Percentiles rank a stretch among this genome's conserved stretches.
Evolutionary conservation across 2,113 vertebrate species (phyloP).

Genomic region (Epinephelus fuscoguttatus): DNA sequence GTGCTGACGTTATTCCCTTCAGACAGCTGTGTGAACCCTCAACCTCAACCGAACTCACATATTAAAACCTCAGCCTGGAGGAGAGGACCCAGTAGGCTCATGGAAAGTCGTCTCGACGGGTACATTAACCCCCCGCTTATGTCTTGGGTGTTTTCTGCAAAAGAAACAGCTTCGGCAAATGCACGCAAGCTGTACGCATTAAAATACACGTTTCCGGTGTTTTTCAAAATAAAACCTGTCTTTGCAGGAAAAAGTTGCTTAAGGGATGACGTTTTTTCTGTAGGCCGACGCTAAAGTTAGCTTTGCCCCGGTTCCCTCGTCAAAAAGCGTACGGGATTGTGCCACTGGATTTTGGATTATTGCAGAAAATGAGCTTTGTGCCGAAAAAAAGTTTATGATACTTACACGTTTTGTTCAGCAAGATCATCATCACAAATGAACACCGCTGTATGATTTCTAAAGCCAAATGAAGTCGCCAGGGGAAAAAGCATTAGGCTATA

Average conservation of each 20-base stretch:
- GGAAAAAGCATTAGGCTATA: no score
- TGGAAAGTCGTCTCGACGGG: neutral
- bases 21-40: neutral
- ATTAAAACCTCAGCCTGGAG: neutral
- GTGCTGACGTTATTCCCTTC: slow-evolving; percentile 3
- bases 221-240: slow-evolving; percentile 36
- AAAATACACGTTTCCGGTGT: neutral
- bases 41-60: neutral
- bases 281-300: no score
- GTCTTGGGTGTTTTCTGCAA: slow-evolving; percentile 50
- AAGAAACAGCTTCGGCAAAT: slow-evolving; percentile 6
- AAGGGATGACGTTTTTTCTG: neutral
- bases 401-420: no score
- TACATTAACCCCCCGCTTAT: neutral
- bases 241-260: no score
- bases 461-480: no score
- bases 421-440: no score
- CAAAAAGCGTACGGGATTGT: no score
- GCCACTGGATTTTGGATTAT: no score
- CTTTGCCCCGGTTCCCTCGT: no score
- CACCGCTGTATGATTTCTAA: no score
- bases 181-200: neutral
- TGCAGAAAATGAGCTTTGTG: no score
- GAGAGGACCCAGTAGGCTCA: neutral
- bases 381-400: no score